Base-by-base conservation (phyloP, 2,888 invertebrate genomes). In the Pogonocherus hispidulus region DNA sequence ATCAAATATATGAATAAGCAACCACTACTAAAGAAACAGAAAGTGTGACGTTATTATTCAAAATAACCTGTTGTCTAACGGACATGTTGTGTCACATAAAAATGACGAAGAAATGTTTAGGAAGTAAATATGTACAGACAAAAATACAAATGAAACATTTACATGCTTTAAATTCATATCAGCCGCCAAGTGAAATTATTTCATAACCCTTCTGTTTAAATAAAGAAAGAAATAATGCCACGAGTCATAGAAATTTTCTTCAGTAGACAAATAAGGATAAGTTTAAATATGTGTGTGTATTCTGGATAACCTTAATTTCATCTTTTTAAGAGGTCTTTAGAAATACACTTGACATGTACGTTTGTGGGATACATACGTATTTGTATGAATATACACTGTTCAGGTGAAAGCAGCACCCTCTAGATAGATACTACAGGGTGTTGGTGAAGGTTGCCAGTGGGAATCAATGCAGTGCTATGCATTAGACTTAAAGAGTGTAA, bases 221-320 rank as follows among this genome's bases (percentile, higher is more conserved):
- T 49, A 18, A 49, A 14, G 1, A 20, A 20, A 35, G 6, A 55
- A 56, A 41, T 56, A 44, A 56, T 56, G 16, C 57, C 22, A 9
- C 44, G 14, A 16, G 18, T 14, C 23, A 9, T 46, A 57, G 55
- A 57, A 57, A 44, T 57, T 57, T 57, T 57, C 46, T 57, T 57
- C 46, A 27, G 57, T 57, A 57, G 23, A 46, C 57, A 57, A 57
- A 57, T 57, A 57, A 57, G 44, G 57, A 57, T 57, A 57, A 57
- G 46, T 23, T 23, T 44, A 57, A n/a, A n/a, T n/a, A 41, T 56
- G 41, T 41, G 11, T 27, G 57, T 57, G 8, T 23, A 23, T 22
- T 22, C n/a, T 51, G 14, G n/a, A 22, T 14, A 51, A 51, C 22
- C 18, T 37, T n/a, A n/a, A n/a, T n/a, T n/a, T 56, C 9, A 2